Evolutionary conservation across 2,797 vertebrate species (phyloP).

Genomic region (Argyrosomus regius): DNA sequence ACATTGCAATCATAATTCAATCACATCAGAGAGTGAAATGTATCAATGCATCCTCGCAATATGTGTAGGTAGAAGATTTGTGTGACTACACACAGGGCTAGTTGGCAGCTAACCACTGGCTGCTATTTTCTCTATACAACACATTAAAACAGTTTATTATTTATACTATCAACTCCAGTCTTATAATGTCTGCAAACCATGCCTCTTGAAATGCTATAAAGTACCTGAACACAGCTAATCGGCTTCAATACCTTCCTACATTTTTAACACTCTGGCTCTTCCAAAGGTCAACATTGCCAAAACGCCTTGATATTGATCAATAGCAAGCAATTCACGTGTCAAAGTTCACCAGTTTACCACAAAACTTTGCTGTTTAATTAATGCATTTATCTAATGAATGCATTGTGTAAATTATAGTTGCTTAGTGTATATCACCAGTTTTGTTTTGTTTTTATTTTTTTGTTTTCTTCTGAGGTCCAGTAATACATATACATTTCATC

Average conservation of each 20-base stretch:
- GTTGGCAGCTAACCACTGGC: background rate
- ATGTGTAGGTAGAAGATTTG: background rate
- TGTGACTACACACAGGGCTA: background rate
- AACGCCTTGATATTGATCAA: background rate
- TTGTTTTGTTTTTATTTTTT: background rate
- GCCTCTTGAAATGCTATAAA: background rate
- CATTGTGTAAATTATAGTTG: background rate
- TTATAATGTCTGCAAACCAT: background rate
- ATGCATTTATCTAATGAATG: background rate
- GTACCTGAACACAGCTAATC: background rate
- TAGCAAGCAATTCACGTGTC: background rate
- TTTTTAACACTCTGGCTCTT: background rate
- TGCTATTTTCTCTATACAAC: background rate
- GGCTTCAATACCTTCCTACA: background rate
- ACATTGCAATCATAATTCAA: background rate
- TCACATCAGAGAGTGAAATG: background rate
- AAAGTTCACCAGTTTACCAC: background rate
- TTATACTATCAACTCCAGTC: background rate
- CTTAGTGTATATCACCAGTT: background rate
- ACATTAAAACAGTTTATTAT: background rate
- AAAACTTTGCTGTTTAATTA: too few species aligned
- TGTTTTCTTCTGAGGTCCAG: background rate
- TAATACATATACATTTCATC: background rate
- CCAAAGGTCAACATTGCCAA: slow-evolving; percentile 9
- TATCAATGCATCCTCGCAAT: background rate